Conservation (phyloP, 2,888 invertebrate species). For the Pyrochroa serraticornis region DNA sequence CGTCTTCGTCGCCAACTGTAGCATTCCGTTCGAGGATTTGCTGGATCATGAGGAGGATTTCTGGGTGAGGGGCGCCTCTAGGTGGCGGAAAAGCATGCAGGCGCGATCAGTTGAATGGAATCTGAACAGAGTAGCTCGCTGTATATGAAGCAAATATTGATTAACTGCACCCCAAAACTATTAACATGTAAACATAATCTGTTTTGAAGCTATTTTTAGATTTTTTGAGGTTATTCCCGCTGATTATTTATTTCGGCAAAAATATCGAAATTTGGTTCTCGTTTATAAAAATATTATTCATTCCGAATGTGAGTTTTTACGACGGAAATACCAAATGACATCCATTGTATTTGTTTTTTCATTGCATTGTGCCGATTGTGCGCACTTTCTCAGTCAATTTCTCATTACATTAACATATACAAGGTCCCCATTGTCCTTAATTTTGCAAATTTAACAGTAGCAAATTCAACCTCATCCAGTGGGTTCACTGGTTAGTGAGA, state of each 20-base stretch:
- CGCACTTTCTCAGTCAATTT: too few relatives aligned
- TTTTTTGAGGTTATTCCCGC: constrained; percentile 14
- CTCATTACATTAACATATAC: too few relatives aligned
- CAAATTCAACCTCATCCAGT: too few relatives aligned
- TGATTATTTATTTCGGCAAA: not conserved
- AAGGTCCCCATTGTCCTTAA: too few relatives aligned
- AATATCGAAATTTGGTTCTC: too few relatives aligned
- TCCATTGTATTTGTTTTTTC: too few relatives aligned
- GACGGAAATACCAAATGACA: too few relatives aligned
- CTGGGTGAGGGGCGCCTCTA: constrained; percentile 75
- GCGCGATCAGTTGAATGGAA: constrained; percentile 6
- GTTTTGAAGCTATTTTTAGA: constrained; percentile 23
- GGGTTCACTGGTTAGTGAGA: too few relatives aligned
- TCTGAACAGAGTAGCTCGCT: constrained; percentile 11
- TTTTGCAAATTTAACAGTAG: too few relatives aligned
- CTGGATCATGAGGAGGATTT: constrained; percentile 83
- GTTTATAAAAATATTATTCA: too few relatives aligned
- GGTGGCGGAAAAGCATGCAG: not conserved
- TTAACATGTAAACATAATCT: constrained; percentile 14
- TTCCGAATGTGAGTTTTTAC: too few relatives aligned
- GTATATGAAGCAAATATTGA: constrained; percentile 29
- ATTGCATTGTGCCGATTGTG: too few relatives aligned
- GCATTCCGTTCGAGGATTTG: constrained; percentile 94
- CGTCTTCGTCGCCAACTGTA: constrained; percentile 98
- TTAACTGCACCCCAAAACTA: constrained; percentile 29